These are phyloP conservation scores for Ecdyonurus torrentis DNA, from an alignment of 2,888 invertebrate species.

Conservation along the genomic window DNA sequence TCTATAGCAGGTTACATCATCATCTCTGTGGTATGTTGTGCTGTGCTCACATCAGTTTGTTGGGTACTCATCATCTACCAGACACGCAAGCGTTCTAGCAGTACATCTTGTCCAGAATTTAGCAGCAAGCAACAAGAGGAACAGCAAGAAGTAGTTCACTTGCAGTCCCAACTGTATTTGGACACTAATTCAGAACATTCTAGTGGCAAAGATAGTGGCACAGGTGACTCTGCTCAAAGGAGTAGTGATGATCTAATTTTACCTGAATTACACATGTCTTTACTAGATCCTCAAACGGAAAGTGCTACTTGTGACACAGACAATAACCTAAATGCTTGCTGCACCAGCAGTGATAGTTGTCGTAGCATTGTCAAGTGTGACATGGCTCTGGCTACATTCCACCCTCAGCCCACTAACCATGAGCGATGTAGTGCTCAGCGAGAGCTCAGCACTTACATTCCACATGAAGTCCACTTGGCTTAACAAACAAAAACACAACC, in stretches of 20 bases:
- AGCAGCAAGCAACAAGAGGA: conserved; percentile 32
- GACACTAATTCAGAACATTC: conserved; percentile 60
- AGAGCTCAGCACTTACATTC: not conserved
- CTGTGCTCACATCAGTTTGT: conserved; percentile 75
- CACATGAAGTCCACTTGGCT: too few relatives aligned
- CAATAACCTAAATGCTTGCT: too few relatives aligned
- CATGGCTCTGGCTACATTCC: conserved; percentile 8
- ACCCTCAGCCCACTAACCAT: conserved; percentile 10
- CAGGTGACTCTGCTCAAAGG: conserved; percentile 60
- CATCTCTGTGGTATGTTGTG: conserved; percentile 78
- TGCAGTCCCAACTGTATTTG: conserved; percentile 18
- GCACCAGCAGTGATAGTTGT: too few relatives aligned
- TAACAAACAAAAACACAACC: too few relatives aligned
- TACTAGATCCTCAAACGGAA: conserved; percentile 13
- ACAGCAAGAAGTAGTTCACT: conserved; percentile 16
- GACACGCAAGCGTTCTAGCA: conserved; percentile 48
- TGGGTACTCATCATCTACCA: conserved; percentile 87
- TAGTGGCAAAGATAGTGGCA: conserved; percentile 61
- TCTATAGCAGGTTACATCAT: conserved; percentile 76
- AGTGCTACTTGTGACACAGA: too few relatives aligned
- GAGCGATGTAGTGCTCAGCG: conserved; percentile 6
- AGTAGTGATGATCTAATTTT: conserved; percentile 41
- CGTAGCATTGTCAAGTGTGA: too few relatives aligned
- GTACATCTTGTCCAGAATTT: conserved; percentile 31
- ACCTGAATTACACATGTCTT: conserved; percentile 12